phyloP scores from a whole-genome alignment of 2,113 vertebrate genomes.

The Myiozetetes cayanensis region DNA sequence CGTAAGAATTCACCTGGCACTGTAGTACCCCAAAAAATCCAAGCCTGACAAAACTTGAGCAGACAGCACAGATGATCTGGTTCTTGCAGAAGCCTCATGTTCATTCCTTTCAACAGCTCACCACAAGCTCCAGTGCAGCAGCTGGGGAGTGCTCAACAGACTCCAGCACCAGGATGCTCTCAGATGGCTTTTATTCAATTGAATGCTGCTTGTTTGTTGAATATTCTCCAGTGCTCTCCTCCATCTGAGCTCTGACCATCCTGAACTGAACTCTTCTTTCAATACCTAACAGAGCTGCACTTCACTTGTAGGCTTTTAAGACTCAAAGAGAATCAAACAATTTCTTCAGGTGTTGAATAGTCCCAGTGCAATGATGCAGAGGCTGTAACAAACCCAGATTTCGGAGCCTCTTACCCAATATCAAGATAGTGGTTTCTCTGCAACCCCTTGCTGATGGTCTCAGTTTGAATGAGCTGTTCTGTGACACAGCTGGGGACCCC shows the following conservation, averaged over 20 bases:
- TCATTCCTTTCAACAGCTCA: neutral
- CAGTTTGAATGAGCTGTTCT: neutral
- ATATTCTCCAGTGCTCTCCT: neutral
- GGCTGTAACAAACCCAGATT: neutral
- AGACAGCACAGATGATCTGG: neutral
- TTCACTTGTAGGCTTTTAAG: neutral
- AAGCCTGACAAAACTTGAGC: neutral
- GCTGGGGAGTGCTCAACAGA: accelerated
- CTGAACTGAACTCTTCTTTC: neutral
- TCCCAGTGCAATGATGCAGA: neutral
- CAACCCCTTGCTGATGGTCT: neutral
- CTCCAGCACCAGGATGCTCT: neutral
- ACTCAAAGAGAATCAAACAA: neutral
- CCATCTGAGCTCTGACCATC: neutral
- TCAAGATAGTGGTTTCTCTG: neutral
- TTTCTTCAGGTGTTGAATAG: neutral
- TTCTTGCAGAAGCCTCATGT: neutral
- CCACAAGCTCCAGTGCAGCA: accelerated
- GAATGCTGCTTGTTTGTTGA: neutral
- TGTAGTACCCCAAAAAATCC: neutral
- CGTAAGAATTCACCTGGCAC: neutral
- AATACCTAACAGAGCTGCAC: neutral
- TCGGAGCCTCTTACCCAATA: neutral
- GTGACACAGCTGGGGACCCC: neutral
- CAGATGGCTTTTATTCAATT: neutral